Evolutionary conservation across 2,888 invertebrate species (phyloP).

Genomic region (Chrysodeixis includens): DNA sequence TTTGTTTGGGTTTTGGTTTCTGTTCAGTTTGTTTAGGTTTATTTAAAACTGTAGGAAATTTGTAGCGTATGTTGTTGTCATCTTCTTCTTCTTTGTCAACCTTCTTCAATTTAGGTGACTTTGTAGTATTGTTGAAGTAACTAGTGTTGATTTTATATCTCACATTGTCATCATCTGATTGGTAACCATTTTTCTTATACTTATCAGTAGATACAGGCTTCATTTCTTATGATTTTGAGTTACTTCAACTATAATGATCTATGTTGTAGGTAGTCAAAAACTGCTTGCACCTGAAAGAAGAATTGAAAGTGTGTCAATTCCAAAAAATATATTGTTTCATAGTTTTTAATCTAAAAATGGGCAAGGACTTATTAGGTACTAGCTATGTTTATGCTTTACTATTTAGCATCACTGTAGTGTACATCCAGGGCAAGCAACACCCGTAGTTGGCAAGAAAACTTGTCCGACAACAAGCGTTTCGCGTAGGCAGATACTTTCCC

Average conservation of each 20-base stretch:
- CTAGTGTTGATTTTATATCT: constrained; percentile 81
- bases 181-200: constrained; percentile 74
- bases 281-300: constrained; percentile 47
- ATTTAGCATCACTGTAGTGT: background rate
- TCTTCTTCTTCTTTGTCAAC: constrained; percentile 64
- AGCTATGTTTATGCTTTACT: no score
- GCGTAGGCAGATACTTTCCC: constrained; percentile 65
- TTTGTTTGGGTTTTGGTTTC: constrained; percentile 78
- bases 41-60: constrained; percentile 72
- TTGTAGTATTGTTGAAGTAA: constrained; percentile 68
- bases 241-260: constrained; percentile 11
- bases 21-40: constrained; percentile 69
- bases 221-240: constrained; percentile 60
- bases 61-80: constrained; percentile 79
- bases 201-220: constrained; percentile 67
- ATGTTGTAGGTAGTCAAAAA: constrained; percentile 8
- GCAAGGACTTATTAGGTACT: no score
- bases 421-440: background rate
- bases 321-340: background rate
- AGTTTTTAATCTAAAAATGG: no score
- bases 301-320: constrained; percentile 13
- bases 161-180: constrained; percentile 83
- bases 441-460: background rate
- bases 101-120: constrained; percentile 61
- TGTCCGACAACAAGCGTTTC: background rate